Percentiles rank a stretch among this genome's conserved stretches.
phyloP scores from a whole-genome alignment of 1,140 invertebrate genomes.

The Stratiolaelaps scimitus region DNA sequence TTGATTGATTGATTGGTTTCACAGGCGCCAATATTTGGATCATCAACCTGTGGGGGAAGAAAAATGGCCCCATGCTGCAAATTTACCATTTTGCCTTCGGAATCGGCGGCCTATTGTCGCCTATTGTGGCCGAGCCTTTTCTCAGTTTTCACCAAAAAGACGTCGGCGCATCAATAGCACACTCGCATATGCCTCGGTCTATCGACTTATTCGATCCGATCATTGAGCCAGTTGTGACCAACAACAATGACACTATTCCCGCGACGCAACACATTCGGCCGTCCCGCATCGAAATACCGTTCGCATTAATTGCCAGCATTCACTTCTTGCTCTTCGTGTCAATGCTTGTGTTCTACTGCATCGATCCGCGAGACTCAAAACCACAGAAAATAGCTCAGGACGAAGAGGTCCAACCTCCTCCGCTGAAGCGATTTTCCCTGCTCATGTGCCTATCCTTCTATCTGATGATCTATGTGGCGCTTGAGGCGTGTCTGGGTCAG shows the following conservation, averaged over 20 bases:
- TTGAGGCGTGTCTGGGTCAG: slow-evolving; percentile 44
- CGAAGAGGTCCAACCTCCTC: background rate
- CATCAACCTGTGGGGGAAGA: slow-evolving; percentile 43
- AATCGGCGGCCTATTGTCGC: slow-evolving; percentile 46
- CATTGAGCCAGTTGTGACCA: background rate
- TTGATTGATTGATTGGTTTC: too few species aligned
- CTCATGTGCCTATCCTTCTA: slow-evolving; percentile 37
- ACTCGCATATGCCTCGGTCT: background rate
- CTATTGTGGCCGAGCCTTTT: slow-evolving; percentile 45
- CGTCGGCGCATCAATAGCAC: background rate
- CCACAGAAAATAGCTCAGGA: background rate
- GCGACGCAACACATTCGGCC: background rate
- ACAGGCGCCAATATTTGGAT: slow-evolving; percentile 25
- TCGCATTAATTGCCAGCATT: background rate
- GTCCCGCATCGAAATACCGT: slow-evolving; percentile 9
- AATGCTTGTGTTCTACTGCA: slow-evolving; percentile 27
- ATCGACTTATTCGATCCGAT: slow-evolving; percentile 19
- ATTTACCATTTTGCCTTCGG: slow-evolving; percentile 48
- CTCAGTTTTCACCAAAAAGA: slow-evolving; percentile 34
- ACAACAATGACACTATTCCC: background rate
- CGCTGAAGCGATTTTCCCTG: background rate
- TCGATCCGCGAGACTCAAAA: slow-evolving; percentile 1
- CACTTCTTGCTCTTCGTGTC: slow-evolving; percentile 24
- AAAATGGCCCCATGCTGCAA: slow-evolving; percentile 46
- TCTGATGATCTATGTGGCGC: slow-evolving; percentile 43